Evolutionary conservation across 1,140 invertebrate genomes (phyloP), one percentile per base, ranked within the genome.

Genomic region (Drosophila kikkawai): DNA sequence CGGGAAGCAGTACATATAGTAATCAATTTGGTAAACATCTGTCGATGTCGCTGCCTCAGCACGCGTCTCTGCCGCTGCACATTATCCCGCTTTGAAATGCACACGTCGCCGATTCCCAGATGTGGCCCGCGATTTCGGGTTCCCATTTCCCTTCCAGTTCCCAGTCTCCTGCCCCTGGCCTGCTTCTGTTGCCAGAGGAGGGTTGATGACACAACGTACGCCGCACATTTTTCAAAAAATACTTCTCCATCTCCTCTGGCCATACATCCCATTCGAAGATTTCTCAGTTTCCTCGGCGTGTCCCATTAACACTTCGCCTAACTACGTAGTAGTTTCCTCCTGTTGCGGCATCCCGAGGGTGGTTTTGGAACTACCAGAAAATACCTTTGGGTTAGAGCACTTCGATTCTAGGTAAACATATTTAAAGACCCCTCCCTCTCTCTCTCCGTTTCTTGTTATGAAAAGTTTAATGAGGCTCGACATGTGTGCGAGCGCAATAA

Each of bases 11-110:
- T 32, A 67, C 36, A 26, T 70, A 84, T 74, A 67, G 78, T 85
- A 88, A 88, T 88, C 85, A 88, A 88, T 90, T 88, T 85, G 81
- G 85, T 85, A 88, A 88, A 88, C 85, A 88, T 88, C 85, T 88
- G 85, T 88, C 85, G 85, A 71, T 51, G 68, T 51, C 57, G 66
- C 58, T 59, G 71, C 64, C 70, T 12, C 57, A 63, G 83, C 84
- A 88, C 83, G 80, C 84, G 84, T 76, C 71, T 63, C 79, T 69
- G 71, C 63, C 64, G 75, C 55, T 82, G 82, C 82, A 86, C 82
- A 85, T 87, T 84, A 90, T 88, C 79, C 85, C 85, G 66, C 78
- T 84, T 61, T 32, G 84, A 69, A 76, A 88, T 88, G 84, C 84
- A 90, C 85, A 90, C 84, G 84, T 65, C 51, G 57, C 19, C 79